Evolutionary conservation across 2,888 invertebrate species (phyloP).

Genomic region (Aproaerema taeniolella): DNA sequence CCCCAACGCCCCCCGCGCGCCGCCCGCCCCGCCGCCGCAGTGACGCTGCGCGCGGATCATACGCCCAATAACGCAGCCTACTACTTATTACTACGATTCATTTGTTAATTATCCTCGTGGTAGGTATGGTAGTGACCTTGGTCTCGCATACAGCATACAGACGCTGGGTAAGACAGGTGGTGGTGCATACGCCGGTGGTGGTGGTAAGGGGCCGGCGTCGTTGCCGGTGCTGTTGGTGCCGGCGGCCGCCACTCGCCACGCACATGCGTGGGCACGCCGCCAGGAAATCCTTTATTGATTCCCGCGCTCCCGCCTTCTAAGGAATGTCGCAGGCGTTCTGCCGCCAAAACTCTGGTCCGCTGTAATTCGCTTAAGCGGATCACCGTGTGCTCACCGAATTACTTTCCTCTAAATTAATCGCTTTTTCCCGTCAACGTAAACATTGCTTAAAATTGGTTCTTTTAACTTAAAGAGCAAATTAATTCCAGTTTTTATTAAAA

Average conservation of each 20-base stretch:
- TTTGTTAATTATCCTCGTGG: slow-evolving; percentile 60
- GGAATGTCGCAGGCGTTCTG: slow-evolving; percentile 70
- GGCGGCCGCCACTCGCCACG: slow-evolving; percentile 42
- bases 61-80: slow-evolving; percentile 72
- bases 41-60: slow-evolving; percentile 74
- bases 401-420: slow-evolving; percentile 39
- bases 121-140: slow-evolving; percentile 47
- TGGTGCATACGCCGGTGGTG: slow-evolving; percentile 8
- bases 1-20: slow-evolving; percentile 26
- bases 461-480: too few species aligned
- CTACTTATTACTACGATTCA: slow-evolving; percentile 70
- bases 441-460: too few species aligned
- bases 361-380: slow-evolving; percentile 59
- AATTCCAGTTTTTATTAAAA: too few species aligned
- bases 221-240: slow-evolving; percentile 23
- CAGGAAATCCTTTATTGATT: slow-evolving; percentile 78
- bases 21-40: slow-evolving; percentile 50
- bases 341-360: slow-evolving; percentile 58
- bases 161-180: slow-evolving; percentile 1
- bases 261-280: slow-evolving; percentile 76
- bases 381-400: slow-evolving; percentile 43
- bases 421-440: slow-evolving; percentile 15
- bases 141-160: slow-evolving; percentile 25
- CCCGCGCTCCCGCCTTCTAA: slow-evolving; percentile 72
- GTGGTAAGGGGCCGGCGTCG: slow-evolving; percentile 30